These are phyloP conservation scores for Trissonchulus latispiculum DNA, from an alignment of 2,888 invertebrate genomes.

Conservation along the genomic window DNA sequence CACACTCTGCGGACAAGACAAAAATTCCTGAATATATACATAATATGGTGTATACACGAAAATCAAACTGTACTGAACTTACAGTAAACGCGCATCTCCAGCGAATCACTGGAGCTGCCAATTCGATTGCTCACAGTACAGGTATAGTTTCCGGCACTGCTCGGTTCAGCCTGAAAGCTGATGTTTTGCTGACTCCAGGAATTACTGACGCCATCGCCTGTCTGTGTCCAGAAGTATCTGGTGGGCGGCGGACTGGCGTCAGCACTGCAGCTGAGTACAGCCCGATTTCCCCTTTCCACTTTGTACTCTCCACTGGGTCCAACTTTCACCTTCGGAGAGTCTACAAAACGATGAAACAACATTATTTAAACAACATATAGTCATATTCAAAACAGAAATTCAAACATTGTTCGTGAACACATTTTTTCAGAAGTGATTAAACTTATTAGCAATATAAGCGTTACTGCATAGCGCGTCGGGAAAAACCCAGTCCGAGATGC, in stretches of 20 bases:
- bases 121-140: constrained; percentile 74
- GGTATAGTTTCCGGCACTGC: constrained; percentile 63
- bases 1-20: too few species aligned
- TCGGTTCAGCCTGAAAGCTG: constrained; percentile 32
- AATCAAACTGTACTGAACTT: too few species aligned
- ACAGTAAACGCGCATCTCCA: constrained; percentile 32
- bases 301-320: constrained; percentile 59
- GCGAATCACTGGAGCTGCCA: constrained; percentile 52
- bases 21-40: too few species aligned
- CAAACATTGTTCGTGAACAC: background rate
- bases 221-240: constrained; percentile 55
- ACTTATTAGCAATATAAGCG: too few species aligned
- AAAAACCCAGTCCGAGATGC: too few species aligned
- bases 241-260: constrained; percentile 65
- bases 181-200: constrained; percentile 30
- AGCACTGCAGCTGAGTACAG: constrained; percentile 75
- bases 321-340: constrained; percentile 78
- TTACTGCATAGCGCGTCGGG: too few species aligned
- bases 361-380: too few species aligned
- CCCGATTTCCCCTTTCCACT: constrained; percentile 73
- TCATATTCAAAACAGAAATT: too few species aligned
- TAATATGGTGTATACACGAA: too few species aligned
- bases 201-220: constrained; percentile 31
- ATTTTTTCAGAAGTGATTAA: background rate
- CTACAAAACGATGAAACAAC: too few species aligned